phyloP scores from a whole-genome alignment of 1,140 invertebrate genomes.

The Stenopsyche tienmushanensis region DNA sequence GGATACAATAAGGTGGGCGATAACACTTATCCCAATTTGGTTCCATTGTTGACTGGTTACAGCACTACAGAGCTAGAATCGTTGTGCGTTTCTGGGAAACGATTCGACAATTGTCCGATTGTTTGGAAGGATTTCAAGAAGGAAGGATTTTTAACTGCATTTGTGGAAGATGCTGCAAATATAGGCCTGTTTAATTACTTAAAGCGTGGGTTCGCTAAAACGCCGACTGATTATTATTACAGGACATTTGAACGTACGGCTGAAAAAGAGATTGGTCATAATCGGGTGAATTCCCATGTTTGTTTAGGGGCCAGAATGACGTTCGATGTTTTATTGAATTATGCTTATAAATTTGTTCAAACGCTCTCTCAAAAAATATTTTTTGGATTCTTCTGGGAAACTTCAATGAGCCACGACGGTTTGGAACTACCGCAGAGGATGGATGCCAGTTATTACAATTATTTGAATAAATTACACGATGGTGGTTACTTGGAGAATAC shows the following conservation, averaged over 20 bases:
- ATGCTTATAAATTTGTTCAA: slow-evolving; percentile 61
- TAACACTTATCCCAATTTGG: slow-evolving; percentile 81
- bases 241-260: slow-evolving; percentile 64
- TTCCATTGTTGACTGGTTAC: slow-evolving; percentile 71
- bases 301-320: slow-evolving; percentile 58
- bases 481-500: slow-evolving; percentile 59
- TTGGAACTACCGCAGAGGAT: slow-evolving; percentile 61
- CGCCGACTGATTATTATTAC: slow-evolving; percentile 74
- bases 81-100: slow-evolving; percentile 49
- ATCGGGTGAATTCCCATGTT: slow-evolving; percentile 49
- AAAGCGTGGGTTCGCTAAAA: slow-evolving; percentile 44
- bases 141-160: slow-evolving; percentile 48
- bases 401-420: slow-evolving; percentile 67
- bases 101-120: slow-evolving; percentile 44
- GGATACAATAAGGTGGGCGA: slow-evolving; percentile 72
- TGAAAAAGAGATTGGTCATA: slow-evolving; percentile 52
- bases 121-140: slow-evolving; percentile 50
- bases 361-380: slow-evolving; percentile 59
- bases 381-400: slow-evolving; percentile 73
- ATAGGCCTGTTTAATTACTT: slow-evolving; percentile 47
- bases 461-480: slow-evolving; percentile 54
- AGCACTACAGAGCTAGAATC: slow-evolving; percentile 54
- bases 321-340: slow-evolving; percentile 61
- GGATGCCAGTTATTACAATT: slow-evolving; percentile 56
- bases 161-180: slow-evolving; percentile 47